phyloP scores from a whole-genome alignment of 2,113 vertebrate genomes.

The Thamnophis sirtalis region DNA sequence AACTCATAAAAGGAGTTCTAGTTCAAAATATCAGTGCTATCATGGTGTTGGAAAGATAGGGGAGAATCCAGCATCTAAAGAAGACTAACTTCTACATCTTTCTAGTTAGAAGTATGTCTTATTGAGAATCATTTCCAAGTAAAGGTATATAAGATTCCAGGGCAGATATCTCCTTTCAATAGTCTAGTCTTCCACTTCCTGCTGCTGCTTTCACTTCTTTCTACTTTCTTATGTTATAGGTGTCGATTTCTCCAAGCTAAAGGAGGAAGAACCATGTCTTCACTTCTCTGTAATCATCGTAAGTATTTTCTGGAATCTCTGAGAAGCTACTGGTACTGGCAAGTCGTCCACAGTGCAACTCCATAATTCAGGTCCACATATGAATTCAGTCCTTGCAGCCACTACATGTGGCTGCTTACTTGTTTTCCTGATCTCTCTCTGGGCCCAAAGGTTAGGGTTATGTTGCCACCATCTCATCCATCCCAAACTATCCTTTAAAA shows the following conservation, averaged over 20 bases:
- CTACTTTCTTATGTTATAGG: slow-evolving; percentile 42
- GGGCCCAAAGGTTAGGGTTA: not conserved
- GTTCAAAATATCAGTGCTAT: not conserved
- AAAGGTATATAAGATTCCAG: not conserved
- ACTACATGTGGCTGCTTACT: not conserved
- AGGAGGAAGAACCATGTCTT: slow-evolving; percentile 61
- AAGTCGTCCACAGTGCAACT: not conserved
- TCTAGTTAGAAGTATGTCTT: not conserved
- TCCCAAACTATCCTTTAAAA: not conserved
- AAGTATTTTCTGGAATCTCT: slow-evolving; percentile 50
- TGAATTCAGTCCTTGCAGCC: not conserved
- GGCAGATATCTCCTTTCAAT: not conserved
- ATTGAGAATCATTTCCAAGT: not conserved
- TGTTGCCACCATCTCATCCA: not conserved
- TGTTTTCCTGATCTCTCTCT: not conserved
- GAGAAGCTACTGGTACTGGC: not conserved
- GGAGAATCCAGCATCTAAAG: not conserved
- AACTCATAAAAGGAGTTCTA: not conserved
- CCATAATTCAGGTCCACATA: not conserved
- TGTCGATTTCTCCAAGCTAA: slow-evolving; percentile 15
- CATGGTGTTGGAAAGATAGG: not conserved
- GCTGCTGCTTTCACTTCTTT: not conserved
- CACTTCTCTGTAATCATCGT: slow-evolving; percentile 60
- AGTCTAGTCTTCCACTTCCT: not conserved
- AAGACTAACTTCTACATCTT: not conserved